phyloP scores from a whole-genome alignment of 2,113 vertebrate genomes.

The Phalacrocorax pelagicus region DNA sequence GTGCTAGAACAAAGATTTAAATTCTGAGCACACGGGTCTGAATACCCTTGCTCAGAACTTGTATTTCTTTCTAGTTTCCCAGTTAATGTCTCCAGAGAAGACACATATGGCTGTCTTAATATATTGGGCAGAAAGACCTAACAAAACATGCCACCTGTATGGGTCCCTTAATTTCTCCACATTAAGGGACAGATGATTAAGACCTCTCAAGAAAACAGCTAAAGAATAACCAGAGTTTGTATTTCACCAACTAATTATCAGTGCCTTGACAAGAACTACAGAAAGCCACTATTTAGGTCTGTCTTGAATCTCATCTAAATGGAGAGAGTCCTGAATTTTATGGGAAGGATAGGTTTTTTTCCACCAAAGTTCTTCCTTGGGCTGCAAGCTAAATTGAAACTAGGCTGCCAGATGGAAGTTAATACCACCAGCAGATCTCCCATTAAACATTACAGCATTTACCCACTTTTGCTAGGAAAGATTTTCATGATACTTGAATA shows the following conservation, averaged over 20 bases:
- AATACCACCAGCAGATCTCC: neutral
- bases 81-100: neutral
- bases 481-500: neutral
- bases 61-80: neutral
- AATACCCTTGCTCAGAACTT: neutral
- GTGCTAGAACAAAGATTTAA: neutral
- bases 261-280: neutral
- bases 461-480: neutral
- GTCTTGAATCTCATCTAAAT: neutral
- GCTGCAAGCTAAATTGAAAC: neutral
- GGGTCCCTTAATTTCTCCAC: neutral
- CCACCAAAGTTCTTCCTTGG: neutral
- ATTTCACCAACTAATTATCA: neutral
- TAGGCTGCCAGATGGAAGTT: neutral
- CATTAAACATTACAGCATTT: neutral
- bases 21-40: neutral
- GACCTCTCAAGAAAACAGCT: neutral
- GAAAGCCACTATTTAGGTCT: neutral
- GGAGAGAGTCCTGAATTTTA: neutral
- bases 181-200: neutral
- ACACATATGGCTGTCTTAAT: neutral
- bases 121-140: neutral
- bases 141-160: neutral
- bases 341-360: neutral
- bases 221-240: neutral